Percentiles rank a stretch among this genome's conserved stretches.
These are phyloP conservation scores for Manis pentadactyla DNA, from an alignment of 2,797 vertebrate genomes.

Conservation along the genomic window DNA sequence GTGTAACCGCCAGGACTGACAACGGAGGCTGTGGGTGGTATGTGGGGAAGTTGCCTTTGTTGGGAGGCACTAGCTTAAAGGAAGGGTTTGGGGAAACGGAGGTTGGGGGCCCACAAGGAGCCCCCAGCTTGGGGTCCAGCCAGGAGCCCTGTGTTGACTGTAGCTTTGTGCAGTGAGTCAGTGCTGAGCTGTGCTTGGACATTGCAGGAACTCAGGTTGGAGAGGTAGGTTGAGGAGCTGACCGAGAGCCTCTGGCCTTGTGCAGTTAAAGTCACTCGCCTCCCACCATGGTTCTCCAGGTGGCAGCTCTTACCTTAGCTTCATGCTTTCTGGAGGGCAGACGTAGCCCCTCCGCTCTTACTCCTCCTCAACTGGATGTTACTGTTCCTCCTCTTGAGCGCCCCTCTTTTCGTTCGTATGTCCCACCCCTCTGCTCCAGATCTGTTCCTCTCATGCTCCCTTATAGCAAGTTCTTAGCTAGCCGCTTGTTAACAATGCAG, in stretches of 20 bases:
- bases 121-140: neutral
- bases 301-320: neutral
- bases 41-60: neutral
- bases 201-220: neutral
- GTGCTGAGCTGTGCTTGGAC: neutral
- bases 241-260: neutral
- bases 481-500: neutral
- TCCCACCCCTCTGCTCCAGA: neutral
- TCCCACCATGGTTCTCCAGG: neutral
- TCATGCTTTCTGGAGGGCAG: neutral
- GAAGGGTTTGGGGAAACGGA: slow-evolving; percentile 9
- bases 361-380: neutral
- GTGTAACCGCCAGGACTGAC: neutral
- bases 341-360: neutral
- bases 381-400: neutral
- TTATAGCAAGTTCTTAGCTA: slow-evolving; percentile 2
- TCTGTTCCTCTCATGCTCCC: neutral
- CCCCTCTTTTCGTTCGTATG: neutral
- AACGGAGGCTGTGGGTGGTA: neutral
- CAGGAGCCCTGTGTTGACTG: neutral
- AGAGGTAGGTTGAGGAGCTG: neutral
- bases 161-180: neutral
- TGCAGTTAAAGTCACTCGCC: too few relatives aligned
- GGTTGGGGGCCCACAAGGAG: neutral
- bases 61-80: slow-evolving; percentile 9